Base-by-base conservation (phyloP, 1,140 invertebrate species). In the Rhagoletis pomonella region DNA sequence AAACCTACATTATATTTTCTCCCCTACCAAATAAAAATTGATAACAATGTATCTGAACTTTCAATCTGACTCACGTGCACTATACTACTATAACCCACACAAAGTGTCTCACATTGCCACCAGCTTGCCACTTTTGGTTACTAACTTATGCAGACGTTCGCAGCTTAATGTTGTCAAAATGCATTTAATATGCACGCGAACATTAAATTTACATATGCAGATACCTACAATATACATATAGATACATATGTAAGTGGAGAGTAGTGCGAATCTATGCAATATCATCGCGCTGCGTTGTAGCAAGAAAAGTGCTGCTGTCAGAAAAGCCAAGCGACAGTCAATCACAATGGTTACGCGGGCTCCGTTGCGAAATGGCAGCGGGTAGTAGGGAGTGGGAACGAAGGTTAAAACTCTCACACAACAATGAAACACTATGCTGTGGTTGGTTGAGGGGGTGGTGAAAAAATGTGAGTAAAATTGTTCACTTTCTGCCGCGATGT, bases 91-190 rank as follows among this genome's bases (percentile, higher is more conserved):
- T 29, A 29, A 55, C 7, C 2, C 10, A 0, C 10, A 67, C 64
- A 67, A 7, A 67, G 2, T 19, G 29, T 29, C 29, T 29, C 19
- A 39, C 64, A 42, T 29, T 39, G 29, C 12, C 64, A 67, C 6
- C 64, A 55, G 10, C 50, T 55, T 67, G 64, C 39, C 64, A 67
- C 29, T 67, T 47, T 47, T 17, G 0, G 10, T 47, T 3, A 69
- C 67, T 44, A 9, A 69, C 14, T 69, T 73, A 73, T 73, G 69
- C 69, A 73, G 10, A 73, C 12, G 44, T 44, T 73, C 10, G 69
- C 42, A 73, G n/a, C 69, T 73, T 73, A 73, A 73, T 50, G 69
- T 17, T 44, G 67, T 73, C 67, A 44, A 9, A 73, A 73, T 73
- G 67, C 39, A 10, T 4, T 12, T 3, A 73, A 12, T 47, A 44